Evolutionary conservation across 2,797 vertebrate species (phyloP).

Genomic region (Pithecia hirsuta): DNA sequence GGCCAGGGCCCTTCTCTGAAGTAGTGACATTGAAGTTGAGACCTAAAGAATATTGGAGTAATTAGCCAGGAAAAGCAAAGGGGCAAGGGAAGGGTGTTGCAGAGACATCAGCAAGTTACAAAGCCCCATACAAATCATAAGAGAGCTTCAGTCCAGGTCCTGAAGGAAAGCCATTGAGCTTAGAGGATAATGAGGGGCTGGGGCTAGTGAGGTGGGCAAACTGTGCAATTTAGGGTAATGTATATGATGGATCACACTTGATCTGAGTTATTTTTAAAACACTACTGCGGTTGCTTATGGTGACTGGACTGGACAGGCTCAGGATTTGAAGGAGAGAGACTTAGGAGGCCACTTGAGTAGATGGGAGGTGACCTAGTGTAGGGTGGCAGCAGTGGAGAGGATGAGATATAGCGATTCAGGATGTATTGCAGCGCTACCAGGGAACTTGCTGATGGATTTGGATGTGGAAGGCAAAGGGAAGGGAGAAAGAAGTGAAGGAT

Average conservation of each 20-base stretch:
- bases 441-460: neutral
- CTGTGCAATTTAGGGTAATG: neutral
- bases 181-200: neutral
- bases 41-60: neutral
- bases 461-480: neutral
- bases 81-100: rapidly evolving
- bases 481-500: neutral
- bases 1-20: neutral
- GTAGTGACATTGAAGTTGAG: neutral
- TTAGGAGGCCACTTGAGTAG: neutral
- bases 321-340: neutral
- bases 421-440: rapidly evolving
- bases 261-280: neutral
- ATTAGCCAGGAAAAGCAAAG: neutral
- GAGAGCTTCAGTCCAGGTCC: neutral
- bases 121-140: neutral
- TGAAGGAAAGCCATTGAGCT: neutral
- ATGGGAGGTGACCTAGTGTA: neutral
- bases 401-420: neutral
- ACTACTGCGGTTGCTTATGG: neutral
- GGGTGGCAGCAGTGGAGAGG: neutral
- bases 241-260: neutral
- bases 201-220: no score
- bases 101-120: neutral
- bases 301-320: neutral